phyloP scores from a whole-genome alignment of 1,140 invertebrate species.

The Gryon sp. region DNA sequence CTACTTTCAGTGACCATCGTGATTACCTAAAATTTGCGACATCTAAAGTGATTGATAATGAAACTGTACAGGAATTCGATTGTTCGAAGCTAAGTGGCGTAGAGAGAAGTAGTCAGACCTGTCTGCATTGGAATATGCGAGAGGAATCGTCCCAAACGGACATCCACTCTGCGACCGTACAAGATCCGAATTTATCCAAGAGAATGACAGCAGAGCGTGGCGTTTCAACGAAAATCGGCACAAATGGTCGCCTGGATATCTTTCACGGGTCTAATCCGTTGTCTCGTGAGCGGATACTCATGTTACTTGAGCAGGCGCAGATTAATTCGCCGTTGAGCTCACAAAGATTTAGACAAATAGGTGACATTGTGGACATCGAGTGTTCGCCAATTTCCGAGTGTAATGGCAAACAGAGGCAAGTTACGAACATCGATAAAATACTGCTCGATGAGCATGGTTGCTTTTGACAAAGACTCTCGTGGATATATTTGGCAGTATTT shows the following conservation, averaged over 20 bases:
- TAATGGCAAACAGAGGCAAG: conserved; percentile 73
- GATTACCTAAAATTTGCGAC: conserved; percentile 16
- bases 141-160: conserved; percentile 57
- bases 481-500: conserved; percentile 15
- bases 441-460: conserved; percentile 72
- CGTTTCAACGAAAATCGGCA: conserved; percentile 26
- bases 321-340: conserved; percentile 69
- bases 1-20: conserved; percentile 4
- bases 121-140: conserved; percentile 42
- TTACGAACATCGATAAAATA: conserved; percentile 74
- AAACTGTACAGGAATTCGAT: conserved; percentile 26
- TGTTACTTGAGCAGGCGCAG: conserved; percentile 74
- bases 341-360: conserved; percentile 60
- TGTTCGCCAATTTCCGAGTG: conserved; percentile 57
- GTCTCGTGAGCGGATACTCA: conserved; percentile 73
- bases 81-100: conserved; percentile 9
- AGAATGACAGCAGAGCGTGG: conserved; percentile 26
- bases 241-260: conserved; percentile 35
- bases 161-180: conserved; percentile 1
- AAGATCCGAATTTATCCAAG: conserved; percentile 36
- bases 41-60: neutral
- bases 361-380: conserved; percentile 40
- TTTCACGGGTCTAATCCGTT: conserved; percentile 60
- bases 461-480: conserved; percentile 64
- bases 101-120: conserved; percentile 38